phyloP scores from a whole-genome alignment of 2,888 invertebrate genomes.

The Lepidonotus clava region DNA sequence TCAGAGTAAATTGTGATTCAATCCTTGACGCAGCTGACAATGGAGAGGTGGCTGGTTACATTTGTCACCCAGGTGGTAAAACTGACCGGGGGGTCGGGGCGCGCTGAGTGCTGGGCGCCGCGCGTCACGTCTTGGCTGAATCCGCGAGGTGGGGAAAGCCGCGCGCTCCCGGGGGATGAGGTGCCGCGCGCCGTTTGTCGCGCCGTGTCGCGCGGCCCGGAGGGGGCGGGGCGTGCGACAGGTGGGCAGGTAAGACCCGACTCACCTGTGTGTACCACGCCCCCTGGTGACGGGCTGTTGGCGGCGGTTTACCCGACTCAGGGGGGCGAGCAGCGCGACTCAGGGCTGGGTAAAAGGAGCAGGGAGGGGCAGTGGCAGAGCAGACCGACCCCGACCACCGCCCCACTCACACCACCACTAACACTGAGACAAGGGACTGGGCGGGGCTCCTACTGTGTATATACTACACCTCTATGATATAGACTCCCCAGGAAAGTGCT shows the following conservation, averaged over 20 bases:
- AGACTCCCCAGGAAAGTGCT: too few relatives aligned
- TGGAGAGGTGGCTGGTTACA: too few relatives aligned
- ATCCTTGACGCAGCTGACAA: not conserved
- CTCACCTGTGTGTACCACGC: not conserved
- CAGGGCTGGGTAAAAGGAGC: not conserved
- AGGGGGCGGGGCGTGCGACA: not conserved
- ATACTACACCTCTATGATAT: too few relatives aligned
- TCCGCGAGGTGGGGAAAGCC: not conserved
- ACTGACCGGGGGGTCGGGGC: not conserved
- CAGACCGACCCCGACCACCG: not conserved
- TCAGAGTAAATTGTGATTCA: constrained; percentile 6
- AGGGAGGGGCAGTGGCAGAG: not conserved
- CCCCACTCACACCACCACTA: not conserved
- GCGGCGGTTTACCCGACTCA: not conserved
- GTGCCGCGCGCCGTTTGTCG: not conserved
- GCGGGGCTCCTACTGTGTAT: too few relatives aligned
- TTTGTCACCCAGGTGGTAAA: not conserved
- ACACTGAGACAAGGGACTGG: too few relatives aligned
- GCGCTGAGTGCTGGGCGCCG: not conserved
- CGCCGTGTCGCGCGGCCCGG: not conserved
- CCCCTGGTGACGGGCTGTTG: not conserved
- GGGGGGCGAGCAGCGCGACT: not conserved
- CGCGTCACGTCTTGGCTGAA: not conserved
- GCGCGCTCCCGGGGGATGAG: not conserved
- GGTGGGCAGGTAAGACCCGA: too few relatives aligned